These are phyloP conservation scores for Ornithoptera priamus DNA, from an alignment of 2,888 invertebrate species.

Conservation along the genomic window DNA sequence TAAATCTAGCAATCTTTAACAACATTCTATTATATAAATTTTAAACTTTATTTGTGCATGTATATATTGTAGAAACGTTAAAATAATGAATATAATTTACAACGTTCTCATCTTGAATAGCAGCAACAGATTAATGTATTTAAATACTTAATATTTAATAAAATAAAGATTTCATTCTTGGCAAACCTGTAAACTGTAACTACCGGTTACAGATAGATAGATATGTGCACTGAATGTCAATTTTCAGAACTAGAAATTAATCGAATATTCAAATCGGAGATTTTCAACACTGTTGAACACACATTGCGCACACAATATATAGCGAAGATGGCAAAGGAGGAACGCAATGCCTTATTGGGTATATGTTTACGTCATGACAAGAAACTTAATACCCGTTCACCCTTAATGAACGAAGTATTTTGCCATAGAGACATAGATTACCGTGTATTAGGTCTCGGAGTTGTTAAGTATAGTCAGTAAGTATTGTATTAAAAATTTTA, in stretches of 20 bases:
- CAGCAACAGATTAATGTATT: too few relatives aligned
- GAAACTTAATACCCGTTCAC: slow-evolving; percentile 80
- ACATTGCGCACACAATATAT: slow-evolving; percentile 59
- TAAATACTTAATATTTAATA: too few relatives aligned
- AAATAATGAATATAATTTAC: too few relatives aligned
- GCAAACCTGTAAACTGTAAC: too few relatives aligned
- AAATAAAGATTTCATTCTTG: too few relatives aligned
- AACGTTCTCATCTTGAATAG: too few relatives aligned
- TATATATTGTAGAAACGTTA: too few relatives aligned
- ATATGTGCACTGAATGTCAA: not conserved
- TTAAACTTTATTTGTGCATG: too few relatives aligned
- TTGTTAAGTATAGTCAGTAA: slow-evolving; percentile 59
- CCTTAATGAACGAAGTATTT: slow-evolving; percentile 80
- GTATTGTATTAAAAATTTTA: slow-evolving; percentile 29
- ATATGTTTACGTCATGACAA: slow-evolving; percentile 72
- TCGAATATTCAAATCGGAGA: slow-evolving; percentile 80
- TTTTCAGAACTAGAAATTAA: slow-evolving; percentile 81
- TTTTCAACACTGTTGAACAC: slow-evolving; percentile 80
- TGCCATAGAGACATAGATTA: slow-evolving; percentile 79
- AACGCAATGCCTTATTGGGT: slow-evolving; percentile 78
- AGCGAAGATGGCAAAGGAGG: slow-evolving; percentile 66
- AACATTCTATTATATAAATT: too few relatives aligned
- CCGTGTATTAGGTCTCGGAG: slow-evolving; percentile 79
- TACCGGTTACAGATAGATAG: not conserved
- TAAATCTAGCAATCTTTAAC: too few relatives aligned